A percentile compares a stretch with the other conserved stretches of the same genome.
Evolutionary conservation across 2,888 invertebrate genomes (phyloP).

Genomic region (Acrocyrtus sp.): DNA sequence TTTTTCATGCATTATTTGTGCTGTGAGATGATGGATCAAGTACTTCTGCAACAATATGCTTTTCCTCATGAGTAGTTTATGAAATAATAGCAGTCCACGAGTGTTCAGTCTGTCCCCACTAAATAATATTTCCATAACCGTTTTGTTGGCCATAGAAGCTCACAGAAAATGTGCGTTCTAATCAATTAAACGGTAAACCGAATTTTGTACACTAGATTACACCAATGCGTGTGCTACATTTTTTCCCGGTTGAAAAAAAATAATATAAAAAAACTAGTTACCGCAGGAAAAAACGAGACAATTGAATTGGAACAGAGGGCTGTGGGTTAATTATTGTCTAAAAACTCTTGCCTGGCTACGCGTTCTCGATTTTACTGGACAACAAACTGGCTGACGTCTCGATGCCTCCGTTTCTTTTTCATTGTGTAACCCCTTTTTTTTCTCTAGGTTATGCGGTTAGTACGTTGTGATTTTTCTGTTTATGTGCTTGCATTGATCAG

Average conservation of each 20-base stretch:
- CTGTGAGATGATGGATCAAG: slow-evolving; percentile 11
- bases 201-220: neutral
- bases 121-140: too few relatives aligned
- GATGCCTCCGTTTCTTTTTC: neutral
- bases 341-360: neutral
- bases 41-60: slow-evolving; percentile 37
- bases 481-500: slow-evolving; percentile 18
- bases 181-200: too few relatives aligned
- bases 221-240: too few relatives aligned
- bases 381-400: slow-evolving; percentile 15
- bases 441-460: neutral
- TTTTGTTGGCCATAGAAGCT: too few relatives aligned
- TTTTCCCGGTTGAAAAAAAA: too few relatives aligned
- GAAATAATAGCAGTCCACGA: too few relatives aligned
- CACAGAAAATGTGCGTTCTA: neutral
- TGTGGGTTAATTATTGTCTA: neutral
- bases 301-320: neutral
- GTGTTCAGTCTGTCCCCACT: too few relatives aligned
- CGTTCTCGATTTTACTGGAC: slow-evolving; percentile 6
- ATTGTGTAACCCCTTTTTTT: slow-evolving; percentile 25
- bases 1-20: too few relatives aligned
- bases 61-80: slow-evolving; percentile 19
- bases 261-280: too few relatives aligned
- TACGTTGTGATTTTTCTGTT: slow-evolving; percentile 2
- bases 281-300: neutral